Conservation (phyloP, 2,797 vertebrate genomes). For the Oryzias sinensis region DNA sequence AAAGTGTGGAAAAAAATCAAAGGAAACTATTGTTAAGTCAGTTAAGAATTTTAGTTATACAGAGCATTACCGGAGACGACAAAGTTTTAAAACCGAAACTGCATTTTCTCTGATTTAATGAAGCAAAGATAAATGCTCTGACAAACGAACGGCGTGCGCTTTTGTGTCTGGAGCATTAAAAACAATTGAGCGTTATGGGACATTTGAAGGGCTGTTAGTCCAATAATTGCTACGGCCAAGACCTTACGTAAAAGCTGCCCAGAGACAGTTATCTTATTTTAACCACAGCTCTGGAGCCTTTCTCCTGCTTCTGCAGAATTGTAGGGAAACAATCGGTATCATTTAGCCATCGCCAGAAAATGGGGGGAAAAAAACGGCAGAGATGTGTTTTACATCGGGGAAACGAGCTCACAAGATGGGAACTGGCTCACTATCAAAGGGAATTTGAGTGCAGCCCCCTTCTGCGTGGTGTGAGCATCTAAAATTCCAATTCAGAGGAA, state of each 20-base stretch:
- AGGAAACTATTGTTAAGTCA: too few relatives aligned
- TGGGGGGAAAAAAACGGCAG: conserved; percentile 30
- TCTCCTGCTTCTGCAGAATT: conserved; percentile 29
- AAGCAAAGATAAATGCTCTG: background rate
- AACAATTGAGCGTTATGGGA: conserved; percentile 22
- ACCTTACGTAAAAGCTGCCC: conserved; percentile 46
- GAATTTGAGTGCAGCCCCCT: conserved; percentile 47
- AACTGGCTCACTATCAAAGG: conserved; percentile 25
- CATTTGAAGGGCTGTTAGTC: conserved; percentile 38
- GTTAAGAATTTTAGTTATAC: too few relatives aligned
- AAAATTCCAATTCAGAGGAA: conserved; percentile 21
- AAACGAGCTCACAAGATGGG: conserved; percentile 32
- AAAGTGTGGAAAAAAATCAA: conserved; percentile 27
- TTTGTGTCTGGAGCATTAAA: conserved; percentile 26
- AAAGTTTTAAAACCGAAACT: background rate
- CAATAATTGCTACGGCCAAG: conserved; percentile 48
- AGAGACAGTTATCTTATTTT: conserved; percentile 42
- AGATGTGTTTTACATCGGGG: conserved; percentile 7
- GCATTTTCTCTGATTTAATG: background rate
- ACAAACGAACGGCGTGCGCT: conserved; percentile 14
- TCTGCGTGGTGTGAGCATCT: conserved; percentile 27
- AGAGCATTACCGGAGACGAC: too few relatives aligned
- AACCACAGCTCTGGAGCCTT: conserved; percentile 36
- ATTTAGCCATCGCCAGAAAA: conserved; percentile 28
- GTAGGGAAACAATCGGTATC: conserved; percentile 46